Percentiles rank a stretch among this genome's conserved stretches.
Conservation (phyloP, 1,140 invertebrate genomes). For the Eumeta japonica region DNA sequence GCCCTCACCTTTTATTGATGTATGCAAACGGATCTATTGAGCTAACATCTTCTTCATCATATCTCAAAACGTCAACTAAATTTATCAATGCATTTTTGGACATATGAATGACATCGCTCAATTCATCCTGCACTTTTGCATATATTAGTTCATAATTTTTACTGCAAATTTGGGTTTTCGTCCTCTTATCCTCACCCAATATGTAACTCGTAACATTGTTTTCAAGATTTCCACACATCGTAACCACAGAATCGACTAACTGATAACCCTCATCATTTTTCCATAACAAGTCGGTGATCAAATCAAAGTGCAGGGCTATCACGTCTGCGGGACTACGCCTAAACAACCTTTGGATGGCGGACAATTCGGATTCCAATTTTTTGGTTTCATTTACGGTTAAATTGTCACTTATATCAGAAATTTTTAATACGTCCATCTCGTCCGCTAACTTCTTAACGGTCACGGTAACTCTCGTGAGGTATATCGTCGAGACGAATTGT, state of each 20-base stretch:
- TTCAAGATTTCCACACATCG: slow-evolving; percentile 27
- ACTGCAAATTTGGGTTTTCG: slow-evolving; percentile 28
- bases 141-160: slow-evolving; percentile 32
- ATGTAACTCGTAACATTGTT: slow-evolving; percentile 30
- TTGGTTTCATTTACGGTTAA: slow-evolving; percentile 20
- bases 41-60: slow-evolving; percentile 13
- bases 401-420: slow-evolving; percentile 13
- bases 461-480: slow-evolving; percentile 40
- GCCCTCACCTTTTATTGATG: slow-evolving; percentile 32
- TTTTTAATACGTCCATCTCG: slow-evolving; percentile 20
- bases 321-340: slow-evolving; percentile 35
- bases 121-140: slow-evolving; percentile 16
- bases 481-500: slow-evolving; percentile 27
- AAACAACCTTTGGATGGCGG: slow-evolving; percentile 28
- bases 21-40: slow-evolving; percentile 27
- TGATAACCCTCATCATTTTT: slow-evolving; percentile 24
- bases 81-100: slow-evolving; percentile 24
- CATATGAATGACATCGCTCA: slow-evolving; percentile 19
- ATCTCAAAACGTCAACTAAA: slow-evolving; percentile 21
- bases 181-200: slow-evolving; percentile 23
- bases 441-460: slow-evolving; percentile 31
- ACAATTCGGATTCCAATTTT: slow-evolving; percentile 20
- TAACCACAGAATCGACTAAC: slow-evolving; percentile 20
- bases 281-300: slow-evolving; percentile 36
- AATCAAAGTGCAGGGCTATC: slow-evolving; percentile 40